Base-by-base conservation (phyloP, 2,888 invertebrate genomes). In the Ormyrus rosae region DNA sequence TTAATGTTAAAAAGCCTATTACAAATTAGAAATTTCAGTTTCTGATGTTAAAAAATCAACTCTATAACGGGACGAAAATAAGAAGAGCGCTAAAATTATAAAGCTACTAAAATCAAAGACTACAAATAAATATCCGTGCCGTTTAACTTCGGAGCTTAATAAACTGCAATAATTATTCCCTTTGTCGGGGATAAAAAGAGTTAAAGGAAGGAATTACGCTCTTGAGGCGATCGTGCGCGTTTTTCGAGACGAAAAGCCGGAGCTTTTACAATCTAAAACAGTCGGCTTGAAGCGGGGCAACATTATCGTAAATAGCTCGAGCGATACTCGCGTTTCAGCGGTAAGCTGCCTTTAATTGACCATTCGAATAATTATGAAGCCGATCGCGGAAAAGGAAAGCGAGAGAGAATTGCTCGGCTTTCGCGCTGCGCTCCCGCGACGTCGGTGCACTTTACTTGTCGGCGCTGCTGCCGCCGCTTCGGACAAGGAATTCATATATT, bases 301-400 rank as follows among this genome's bases (percentile, higher is more conserved):
- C 84, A 85, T 84, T 84, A 84, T 84, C 85, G 84, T 85, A 85
- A 86, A 85, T 85, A 83, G 83, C 80, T 19, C 60, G 82, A 80
- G 74, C 83, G 83, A 84, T 85, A 84, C 55, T 50, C 81, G 84
- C 83, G 81, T 34, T 34, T 34, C 34, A 34, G 34, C 84, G 82
- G 80, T 83, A 73, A 82, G 84, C 82, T 83, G 83, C 83, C 83
- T 85, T 86, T 85, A 85, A 86, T 86, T 86, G 87, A 84, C 85
- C 84, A 84, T 85, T 86, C 83, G 86, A 85, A 85, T 86, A 86
- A 86, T 85, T 85, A 85, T 80, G 80, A 83, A 82, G 80, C 84
- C 82, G 83, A 81, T 80, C 67, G 51, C 19, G 7, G 65, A 19
- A 65, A 64, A 46, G 6, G 34, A 19, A 64, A 34, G 34, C 34